A percentile compares a stretch with the other conserved stretches of the same genome.
These are phyloP conservation scores for Malacoctenus gilli DNA, from an alignment of 2,797 vertebrate genomes.

Conservation along the genomic window DNA sequence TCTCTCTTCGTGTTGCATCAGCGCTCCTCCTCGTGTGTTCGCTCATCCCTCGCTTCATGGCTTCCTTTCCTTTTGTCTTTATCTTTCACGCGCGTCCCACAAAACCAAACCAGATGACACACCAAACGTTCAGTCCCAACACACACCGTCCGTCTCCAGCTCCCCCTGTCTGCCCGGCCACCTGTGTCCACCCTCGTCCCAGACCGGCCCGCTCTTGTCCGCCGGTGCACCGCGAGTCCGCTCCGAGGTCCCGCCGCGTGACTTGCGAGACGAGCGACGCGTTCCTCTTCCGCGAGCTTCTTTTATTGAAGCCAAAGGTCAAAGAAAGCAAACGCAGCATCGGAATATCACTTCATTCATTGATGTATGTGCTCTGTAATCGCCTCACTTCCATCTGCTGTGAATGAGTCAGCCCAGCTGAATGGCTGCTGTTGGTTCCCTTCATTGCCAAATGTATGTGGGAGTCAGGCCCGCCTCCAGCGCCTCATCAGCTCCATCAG, in stretches of 20 bases:
- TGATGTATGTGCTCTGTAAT: not conserved
- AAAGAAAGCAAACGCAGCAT: not conserved
- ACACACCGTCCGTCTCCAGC: constrained; percentile 56
- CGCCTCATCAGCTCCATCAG: too few relatives aligned
- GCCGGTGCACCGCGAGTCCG: constrained; percentile 28
- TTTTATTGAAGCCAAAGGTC: not conserved
- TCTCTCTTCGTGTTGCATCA: constrained; percentile 29
- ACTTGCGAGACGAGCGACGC: constrained; percentile 20
- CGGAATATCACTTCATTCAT: not conserved
- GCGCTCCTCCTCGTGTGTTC: constrained; percentile 40
- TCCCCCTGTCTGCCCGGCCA: constrained; percentile 54
- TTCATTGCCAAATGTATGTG: too few relatives aligned
- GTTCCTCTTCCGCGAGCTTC: not conserved
- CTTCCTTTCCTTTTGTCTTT: constrained; percentile 52
- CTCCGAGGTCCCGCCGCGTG: constrained; percentile 18
- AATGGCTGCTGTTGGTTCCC: too few relatives aligned
- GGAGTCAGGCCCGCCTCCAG: too few relatives aligned
- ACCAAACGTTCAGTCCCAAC: constrained; percentile 33
- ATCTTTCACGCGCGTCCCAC: constrained; percentile 23
- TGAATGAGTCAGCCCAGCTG: too few relatives aligned
- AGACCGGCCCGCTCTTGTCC: constrained; percentile 32
- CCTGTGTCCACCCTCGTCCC: constrained; percentile 41
- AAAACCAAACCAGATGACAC: constrained; percentile 51
- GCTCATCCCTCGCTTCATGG: constrained; percentile 54
- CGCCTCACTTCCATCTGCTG: too few relatives aligned